These are phyloP conservation scores for Brachionus rubens DNA, from an alignment of 1,140 invertebrate genomes.

Conservation along the genomic window DNA sequence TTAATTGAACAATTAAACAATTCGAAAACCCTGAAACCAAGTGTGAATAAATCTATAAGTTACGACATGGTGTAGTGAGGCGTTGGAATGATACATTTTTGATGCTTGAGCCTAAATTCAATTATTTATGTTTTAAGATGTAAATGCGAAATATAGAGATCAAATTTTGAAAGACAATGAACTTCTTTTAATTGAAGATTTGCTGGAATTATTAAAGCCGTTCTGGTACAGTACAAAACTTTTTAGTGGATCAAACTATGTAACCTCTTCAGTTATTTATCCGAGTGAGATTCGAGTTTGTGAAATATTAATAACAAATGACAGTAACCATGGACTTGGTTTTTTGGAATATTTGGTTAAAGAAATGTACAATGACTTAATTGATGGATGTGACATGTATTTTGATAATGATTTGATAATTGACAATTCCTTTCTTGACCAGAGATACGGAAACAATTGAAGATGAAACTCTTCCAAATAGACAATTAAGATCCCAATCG, in stretches of 20 bases:
- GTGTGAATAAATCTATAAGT: no score
- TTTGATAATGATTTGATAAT: slow-evolving; percentile 3
- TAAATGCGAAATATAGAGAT: not conserved
- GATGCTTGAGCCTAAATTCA: no score
- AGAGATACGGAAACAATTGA: not conserved
- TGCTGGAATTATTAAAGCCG: not conserved
- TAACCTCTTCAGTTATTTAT: not conserved
- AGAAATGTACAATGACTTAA: slow-evolving; percentile 1
- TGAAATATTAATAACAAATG: not conserved
- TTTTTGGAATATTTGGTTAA: not conserved
- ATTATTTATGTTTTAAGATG: no score
- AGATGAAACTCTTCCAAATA: no score
- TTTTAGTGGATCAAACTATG: not conserved
- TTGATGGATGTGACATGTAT: not conserved
- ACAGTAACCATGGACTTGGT: not conserved
- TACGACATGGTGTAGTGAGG: no score
- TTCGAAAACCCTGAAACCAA: no score
- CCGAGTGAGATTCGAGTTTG: not conserved
- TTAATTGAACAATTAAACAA: no score
- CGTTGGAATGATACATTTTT: no score
- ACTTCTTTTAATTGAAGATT: not conserved
- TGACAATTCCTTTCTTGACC: not conserved
- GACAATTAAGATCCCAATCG: no score
- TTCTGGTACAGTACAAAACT: not conserved
- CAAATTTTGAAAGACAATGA: not conserved